phyloP scores from a whole-genome alignment of 2,113 vertebrate species.

The Chamaea fasciata region DNA sequence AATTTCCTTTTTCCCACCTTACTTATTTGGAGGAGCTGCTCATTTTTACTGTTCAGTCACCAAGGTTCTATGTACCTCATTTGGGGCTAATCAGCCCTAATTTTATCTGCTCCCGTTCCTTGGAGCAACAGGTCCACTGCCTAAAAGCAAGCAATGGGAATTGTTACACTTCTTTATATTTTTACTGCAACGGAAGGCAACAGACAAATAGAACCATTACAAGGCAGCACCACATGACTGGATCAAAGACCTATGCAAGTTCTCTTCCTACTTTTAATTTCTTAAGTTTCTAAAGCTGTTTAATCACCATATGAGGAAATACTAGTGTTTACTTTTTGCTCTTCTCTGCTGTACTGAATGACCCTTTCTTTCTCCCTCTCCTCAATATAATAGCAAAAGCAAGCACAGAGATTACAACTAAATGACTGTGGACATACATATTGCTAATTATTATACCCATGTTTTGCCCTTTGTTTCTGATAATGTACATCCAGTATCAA shows the following conservation, averaged over 20 bases:
- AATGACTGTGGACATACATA: background rate
- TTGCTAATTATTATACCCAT: background rate
- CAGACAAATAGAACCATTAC: background rate
- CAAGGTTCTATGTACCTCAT: background rate
- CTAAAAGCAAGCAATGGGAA: background rate
- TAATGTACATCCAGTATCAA: background rate
- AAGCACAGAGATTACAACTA: background rate
- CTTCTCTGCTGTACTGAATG: background rate
- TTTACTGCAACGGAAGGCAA: background rate
- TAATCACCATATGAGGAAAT: background rate
- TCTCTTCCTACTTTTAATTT: background rate
- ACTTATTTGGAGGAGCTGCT: background rate
- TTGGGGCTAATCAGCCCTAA: background rate
- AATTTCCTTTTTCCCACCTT: background rate
- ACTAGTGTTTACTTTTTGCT: background rate
- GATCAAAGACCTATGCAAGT: background rate
- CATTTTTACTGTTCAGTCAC: background rate
- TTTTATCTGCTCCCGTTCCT: background rate
- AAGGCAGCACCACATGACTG: accelerated
- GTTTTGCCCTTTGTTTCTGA: background rate
- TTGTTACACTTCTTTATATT: background rate
- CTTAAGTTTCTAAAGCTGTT: background rate
- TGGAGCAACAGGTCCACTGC: background rate
- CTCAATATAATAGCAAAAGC: background rate
- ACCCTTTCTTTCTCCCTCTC: background rate